phyloP scores from a whole-genome alignment of 2,888 invertebrate species.

The Eupithecia insigniata region DNA sequence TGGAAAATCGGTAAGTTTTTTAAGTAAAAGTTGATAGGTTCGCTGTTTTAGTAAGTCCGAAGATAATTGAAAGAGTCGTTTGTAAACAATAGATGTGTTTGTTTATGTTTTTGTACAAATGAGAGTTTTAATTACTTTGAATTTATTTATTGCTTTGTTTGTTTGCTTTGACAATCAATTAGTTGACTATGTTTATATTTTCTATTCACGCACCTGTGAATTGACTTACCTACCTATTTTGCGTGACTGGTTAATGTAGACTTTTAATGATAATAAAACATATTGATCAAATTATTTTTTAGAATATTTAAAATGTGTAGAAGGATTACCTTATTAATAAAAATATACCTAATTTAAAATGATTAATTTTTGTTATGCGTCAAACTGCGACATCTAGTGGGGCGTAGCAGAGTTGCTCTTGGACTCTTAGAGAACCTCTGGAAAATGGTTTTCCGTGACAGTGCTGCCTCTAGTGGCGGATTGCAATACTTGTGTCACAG shows the following conservation, averaged over 20 bases:
- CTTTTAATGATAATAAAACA: not conserved
- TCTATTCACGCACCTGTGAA: not conserved
- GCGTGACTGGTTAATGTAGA: not conserved
- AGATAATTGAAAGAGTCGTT: not conserved
- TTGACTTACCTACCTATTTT: not conserved
- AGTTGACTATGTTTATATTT: not conserved
- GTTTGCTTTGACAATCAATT: not conserved
- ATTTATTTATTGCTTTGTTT: conserved; percentile 4
- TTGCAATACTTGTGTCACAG: conserved; percentile 23
- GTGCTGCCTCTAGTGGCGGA: conserved; percentile 45
- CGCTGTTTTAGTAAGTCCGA: not conserved
- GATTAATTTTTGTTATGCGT: conserved; percentile 27
- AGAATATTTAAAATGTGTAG: not conserved
- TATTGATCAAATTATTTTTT: not conserved
- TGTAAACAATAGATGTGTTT: conserved; percentile 30
- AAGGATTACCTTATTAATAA: too few species aligned
- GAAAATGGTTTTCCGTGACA: conserved; percentile 18
- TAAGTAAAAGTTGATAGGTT: not conserved
- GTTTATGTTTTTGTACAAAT: conserved; percentile 25
- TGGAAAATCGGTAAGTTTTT: conserved; percentile 28
- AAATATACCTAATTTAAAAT: not conserved
- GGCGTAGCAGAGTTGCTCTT: conserved; percentile 31
- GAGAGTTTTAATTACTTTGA: conserved; percentile 22
- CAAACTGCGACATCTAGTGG: conserved; percentile 43
- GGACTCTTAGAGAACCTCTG: not conserved